Base-by-base conservation (phyloP, 2,113 vertebrate genomes). In the Laticauda colubrina region DNA sequence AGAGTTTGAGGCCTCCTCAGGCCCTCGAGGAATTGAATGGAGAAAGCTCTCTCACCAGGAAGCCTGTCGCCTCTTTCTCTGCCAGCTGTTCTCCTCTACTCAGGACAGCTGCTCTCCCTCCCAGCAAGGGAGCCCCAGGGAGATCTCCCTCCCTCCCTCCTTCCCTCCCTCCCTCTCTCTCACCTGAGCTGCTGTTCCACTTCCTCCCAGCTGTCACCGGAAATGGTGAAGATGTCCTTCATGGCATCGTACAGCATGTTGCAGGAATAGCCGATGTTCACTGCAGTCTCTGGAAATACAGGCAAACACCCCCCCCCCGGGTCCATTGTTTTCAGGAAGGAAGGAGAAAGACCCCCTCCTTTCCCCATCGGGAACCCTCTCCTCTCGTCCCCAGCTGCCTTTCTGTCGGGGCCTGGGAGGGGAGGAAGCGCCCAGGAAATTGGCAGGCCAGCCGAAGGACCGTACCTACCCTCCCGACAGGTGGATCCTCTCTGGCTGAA, bases 211-310 rank as follows among this genome's bases (percentile, higher is more conserved):
- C 98, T 98, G 48, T 96, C 97, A 56, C 98, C 98, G 0, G 98
- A 95, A 61, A 99, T 96, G 11, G 98, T 0, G 43, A 99, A 99
- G 7, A 99, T 94, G 0, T 98, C 98, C 8, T 96, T 98, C 99
- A 99, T 99, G 92, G 98, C 98, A 45, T 99, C 98, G 14, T 98
- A 95, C 85, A 99, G 97, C 98, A 99, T 97, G 95, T 98, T 98
- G 97, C 98, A 99, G 86, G 99, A 98, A 91, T 99, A 99, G 57
- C 98, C 98, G 14, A 99, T 98, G 94, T 99, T 99, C 95, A 99
- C 98, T 1, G 99, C 99, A 0, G 99, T 99, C 95, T 99, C 99
- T 99, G 96, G 88, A 85, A 85, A 55, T 48, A 81, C 96, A 94
- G 39, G 45, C 1, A 8, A n/a, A n/a, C n/a, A 51, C 48, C 21